Percentiles rank a stretch among this genome's conserved stretches.
Evolutionary conservation across 2,113 vertebrate species (phyloP).

Genomic region (Eretmochelys imbricata): DNA sequence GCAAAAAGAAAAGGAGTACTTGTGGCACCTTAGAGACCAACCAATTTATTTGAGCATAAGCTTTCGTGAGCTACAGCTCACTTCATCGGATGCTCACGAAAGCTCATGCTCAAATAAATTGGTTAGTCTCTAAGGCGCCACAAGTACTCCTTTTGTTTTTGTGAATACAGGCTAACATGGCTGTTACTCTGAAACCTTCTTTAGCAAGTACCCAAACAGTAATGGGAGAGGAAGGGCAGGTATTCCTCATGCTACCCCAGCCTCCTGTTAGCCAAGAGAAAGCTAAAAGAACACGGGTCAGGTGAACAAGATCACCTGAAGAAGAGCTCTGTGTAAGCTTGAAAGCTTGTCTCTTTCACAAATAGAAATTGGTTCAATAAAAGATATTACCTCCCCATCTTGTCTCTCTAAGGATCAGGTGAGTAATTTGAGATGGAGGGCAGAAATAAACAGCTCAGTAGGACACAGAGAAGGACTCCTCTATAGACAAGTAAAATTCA

Average conservation of each 20-base stretch:
- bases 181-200: not conserved
- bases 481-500: not conserved
- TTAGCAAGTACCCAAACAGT: not conserved
- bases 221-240: not conserved
- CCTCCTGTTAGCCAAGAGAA: not conserved
- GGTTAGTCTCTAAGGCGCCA: too few relatives aligned
- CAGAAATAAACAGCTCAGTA: not conserved
- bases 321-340: too few relatives aligned
- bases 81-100: too few relatives aligned
- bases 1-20: not conserved
- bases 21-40: too few relatives aligned
- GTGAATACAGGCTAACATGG: too few relatives aligned
- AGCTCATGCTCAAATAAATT: too few relatives aligned
- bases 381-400: too few relatives aligned
- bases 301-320: not conserved
- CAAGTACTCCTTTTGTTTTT: too few relatives aligned
- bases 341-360: too few relatives aligned
- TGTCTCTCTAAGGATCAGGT: not conserved
- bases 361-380: too few relatives aligned
- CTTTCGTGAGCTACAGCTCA: too few relatives aligned
- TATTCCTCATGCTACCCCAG: not conserved
- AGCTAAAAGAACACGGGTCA: not conserved
- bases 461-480: not conserved
- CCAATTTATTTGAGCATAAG: too few relatives aligned
- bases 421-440: slow-evolving; percentile 3